phyloP scores from a whole-genome alignment of 2,888 invertebrate species.

The Drosophila demipolita region DNA sequence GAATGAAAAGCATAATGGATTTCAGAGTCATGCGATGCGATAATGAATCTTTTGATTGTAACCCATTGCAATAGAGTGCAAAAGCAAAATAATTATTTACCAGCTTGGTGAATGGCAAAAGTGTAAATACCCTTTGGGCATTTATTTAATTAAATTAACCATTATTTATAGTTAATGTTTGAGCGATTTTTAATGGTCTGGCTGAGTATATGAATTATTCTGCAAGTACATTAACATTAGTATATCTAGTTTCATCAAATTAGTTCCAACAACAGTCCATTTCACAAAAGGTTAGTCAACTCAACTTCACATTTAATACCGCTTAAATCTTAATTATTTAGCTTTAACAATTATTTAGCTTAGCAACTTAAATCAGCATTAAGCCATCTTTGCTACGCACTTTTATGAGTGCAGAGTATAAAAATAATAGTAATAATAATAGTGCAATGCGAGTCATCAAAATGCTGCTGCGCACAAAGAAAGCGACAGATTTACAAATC shows the following conservation, averaged over 20 bases:
- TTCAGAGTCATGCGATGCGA: slow-evolving; percentile 47
- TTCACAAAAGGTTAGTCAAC: slow-evolving; percentile 1
- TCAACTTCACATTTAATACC: neutral
- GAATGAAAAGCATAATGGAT: slow-evolving; percentile 49
- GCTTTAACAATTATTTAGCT: neutral
- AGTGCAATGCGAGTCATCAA: slow-evolving; percentile 72
- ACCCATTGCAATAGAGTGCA: slow-evolving; percentile 63
- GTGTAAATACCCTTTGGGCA: slow-evolving; percentile 22
- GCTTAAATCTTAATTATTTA: neutral
- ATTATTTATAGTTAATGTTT: neutral
- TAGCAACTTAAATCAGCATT: neutral
- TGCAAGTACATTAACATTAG: neutral
- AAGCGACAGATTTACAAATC: slow-evolving; percentile 67
- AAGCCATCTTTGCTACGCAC: neutral
- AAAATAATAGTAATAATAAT: slow-evolving; percentile 35
- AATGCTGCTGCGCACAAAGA: slow-evolving; percentile 60
- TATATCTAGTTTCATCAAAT: neutral
- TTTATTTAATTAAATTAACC: too few relatives aligned
- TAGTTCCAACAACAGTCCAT: neutral
- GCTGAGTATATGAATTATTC: neutral
- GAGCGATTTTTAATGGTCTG: neutral
- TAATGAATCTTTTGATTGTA: slow-evolving; percentile 54
- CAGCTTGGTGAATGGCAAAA: neutral
- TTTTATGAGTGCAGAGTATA: slow-evolving; percentile 34
- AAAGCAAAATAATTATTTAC: slow-evolving; percentile 43